Base-by-base conservation (phyloP, 2,113 vertebrate species). In the Malurus alboscapulatus region DNA sequence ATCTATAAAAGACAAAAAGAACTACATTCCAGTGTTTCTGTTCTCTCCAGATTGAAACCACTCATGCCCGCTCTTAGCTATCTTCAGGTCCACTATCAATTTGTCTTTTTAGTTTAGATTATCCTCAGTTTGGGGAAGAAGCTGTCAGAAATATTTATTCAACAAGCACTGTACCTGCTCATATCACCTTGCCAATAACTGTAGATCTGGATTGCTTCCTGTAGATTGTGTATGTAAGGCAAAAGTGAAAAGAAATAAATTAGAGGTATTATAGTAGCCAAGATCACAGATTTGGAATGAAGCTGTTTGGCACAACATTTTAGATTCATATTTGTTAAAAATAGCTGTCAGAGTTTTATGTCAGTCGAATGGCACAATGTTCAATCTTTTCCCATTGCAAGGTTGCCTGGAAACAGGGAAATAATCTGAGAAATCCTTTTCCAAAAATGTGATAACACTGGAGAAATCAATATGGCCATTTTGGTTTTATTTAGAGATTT, bases 361-460 rank as follows among this genome's bases (percentile, higher is more conserved):
- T 89, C 79, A 63, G 14, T 93, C 78, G 84, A 84, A 88, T 86
- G 92, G 71, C 50, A 82, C 55, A 84, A 45, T 87, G 86, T 90
- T 97, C 94, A 95, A 79, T 76, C 16, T 72, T 71, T 61, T 25
- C 66, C 32, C 36, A 84, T 62, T 67, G 79, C 66, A 75, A 88
- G 81, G 94, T 92, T 96, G 90, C 91, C 93, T 87, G 87, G 88
- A 93, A 93, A 95, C 83, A 83, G 25, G 36, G 63, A 93, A 95
- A 88, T 21, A 86, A 82, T 50, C 61, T 65, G 47, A 87, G 94
- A 88, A 80, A 90, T 81, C 32, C 59, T 58, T 67, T 83, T 73
- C 75, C 75, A 18, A 32, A 92, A 44, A 54, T 44, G 63, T n/a
- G 29, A 19, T 73, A 40, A 55, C 42, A 65, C 59, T 79, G 45